A percentile compares a stretch with the other conserved stretches of the same genome.
These are phyloP conservation scores for Nomada lathburiana DNA, from an alignment of 2,888 invertebrate species.

Conservation along the genomic window DNA sequence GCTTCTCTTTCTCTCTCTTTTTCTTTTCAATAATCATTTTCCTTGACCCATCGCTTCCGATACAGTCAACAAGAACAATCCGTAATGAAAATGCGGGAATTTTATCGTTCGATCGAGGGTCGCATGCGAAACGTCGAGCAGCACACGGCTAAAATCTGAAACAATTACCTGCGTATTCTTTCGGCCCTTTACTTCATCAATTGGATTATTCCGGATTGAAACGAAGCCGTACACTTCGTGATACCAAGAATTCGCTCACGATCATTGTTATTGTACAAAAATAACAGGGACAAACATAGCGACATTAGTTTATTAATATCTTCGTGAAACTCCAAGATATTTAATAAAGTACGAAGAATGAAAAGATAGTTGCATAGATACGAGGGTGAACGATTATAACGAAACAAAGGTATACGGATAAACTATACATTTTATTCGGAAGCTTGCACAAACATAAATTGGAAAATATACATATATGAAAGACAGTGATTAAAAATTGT, in stretches of 20 bases:
- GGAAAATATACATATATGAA: neutral
- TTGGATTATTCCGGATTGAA: conserved; percentile 52
- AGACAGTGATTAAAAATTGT: neutral
- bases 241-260: conserved; percentile 27
- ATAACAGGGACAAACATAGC: neutral
- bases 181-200: conserved; percentile 36
- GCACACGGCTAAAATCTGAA: neutral
- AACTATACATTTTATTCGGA: too few relatives aligned
- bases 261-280: conserved; percentile 30
- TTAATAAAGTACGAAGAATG: neutral
- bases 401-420: too few relatives aligned
- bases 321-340: neutral
- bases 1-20: conserved; percentile 10
- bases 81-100: conserved; percentile 12
- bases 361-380: neutral
- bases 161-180: conserved; percentile 29
- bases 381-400: too few relatives aligned
- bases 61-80: neutral
- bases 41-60: conserved; percentile 21
- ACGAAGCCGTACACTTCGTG: conserved; percentile 53
- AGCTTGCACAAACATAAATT: too few relatives aligned
- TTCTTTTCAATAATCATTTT: neutral
- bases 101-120: neutral
- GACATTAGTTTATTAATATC: neutral
- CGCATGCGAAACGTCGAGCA: neutral